These are phyloP conservation scores for Pogona vitticeps DNA, from an alignment of 2,113 vertebrate genomes.

Conservation along the genomic window DNA sequence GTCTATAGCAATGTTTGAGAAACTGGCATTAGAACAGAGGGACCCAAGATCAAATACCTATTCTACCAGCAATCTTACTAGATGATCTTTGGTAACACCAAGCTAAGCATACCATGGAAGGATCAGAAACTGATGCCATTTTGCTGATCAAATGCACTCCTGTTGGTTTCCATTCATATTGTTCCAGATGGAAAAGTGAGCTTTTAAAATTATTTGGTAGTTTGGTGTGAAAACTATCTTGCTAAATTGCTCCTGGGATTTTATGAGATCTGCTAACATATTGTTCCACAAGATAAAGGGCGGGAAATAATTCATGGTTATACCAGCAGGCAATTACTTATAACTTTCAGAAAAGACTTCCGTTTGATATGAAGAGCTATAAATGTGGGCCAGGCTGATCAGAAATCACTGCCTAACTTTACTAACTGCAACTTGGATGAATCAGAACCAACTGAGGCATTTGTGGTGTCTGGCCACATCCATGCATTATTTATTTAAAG, in stretches of 20 bases:
- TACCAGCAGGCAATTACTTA: background rate
- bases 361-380: background rate
- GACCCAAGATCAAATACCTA: too few species aligned
- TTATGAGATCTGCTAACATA: background rate
- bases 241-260: background rate
- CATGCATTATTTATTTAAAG: background rate
- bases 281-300: background rate
- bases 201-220: background rate
- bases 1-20: too few species aligned
- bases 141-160: background rate
- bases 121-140: too few species aligned
- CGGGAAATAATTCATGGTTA: background rate
- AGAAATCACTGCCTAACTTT: background rate
- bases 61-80: too few species aligned
- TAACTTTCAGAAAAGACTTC: background rate
- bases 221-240: slow-evolving; percentile 1
- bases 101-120: too few species aligned
- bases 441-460: background rate
- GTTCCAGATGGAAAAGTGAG: background rate
- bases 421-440: background rate
- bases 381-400: background rate
- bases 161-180: background rate
- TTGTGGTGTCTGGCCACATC: background rate
- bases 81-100: too few species aligned
- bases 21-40: too few species aligned